phyloP scores from a whole-genome alignment of 2,888 invertebrate genomes.

The Chrysina gloriosa region DNA sequence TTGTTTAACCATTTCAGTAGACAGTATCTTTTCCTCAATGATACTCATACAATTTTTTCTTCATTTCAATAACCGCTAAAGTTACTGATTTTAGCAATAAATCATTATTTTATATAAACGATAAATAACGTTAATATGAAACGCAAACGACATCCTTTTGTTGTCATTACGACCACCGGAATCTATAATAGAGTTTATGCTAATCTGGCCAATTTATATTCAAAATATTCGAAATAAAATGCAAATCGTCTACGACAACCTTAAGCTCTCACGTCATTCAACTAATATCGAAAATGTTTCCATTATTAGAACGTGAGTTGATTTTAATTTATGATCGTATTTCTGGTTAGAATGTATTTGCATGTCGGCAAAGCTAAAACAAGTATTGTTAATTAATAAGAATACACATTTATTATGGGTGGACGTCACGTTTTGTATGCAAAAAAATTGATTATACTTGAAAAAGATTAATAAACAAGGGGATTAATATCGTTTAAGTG shows the following conservation, averaged over 20 bases:
- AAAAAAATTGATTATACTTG: too few relatives aligned
- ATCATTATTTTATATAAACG: neutral
- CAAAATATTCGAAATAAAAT: conserved; percentile 4
- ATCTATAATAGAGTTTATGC: neutral
- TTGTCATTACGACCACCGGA: neutral
- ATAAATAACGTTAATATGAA: neutral
- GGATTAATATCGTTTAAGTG: too few relatives aligned
- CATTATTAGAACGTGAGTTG: neutral
- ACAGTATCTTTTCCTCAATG: too few relatives aligned
- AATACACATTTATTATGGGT: too few relatives aligned
- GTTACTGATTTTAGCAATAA: too few relatives aligned
- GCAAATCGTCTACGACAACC: neutral
- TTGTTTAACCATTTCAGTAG: too few relatives aligned
- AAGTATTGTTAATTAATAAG: too few relatives aligned
- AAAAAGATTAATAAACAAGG: too few relatives aligned
- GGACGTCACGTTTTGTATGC: too few relatives aligned
- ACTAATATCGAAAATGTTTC: neutral
- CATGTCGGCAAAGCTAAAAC: neutral
- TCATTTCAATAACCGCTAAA: too few relatives aligned
- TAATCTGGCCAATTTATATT: neutral
- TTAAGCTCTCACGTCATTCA: neutral
- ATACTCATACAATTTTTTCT: too few relatives aligned
- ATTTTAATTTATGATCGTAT: conserved; percentile 1
- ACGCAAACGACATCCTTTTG: neutral
- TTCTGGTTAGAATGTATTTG: neutral